Percentiles rank a stretch among this genome's conserved stretches.
Conservation (phyloP, 2,113 vertebrate genomes). For the Halichoerus grypus region DNA sequence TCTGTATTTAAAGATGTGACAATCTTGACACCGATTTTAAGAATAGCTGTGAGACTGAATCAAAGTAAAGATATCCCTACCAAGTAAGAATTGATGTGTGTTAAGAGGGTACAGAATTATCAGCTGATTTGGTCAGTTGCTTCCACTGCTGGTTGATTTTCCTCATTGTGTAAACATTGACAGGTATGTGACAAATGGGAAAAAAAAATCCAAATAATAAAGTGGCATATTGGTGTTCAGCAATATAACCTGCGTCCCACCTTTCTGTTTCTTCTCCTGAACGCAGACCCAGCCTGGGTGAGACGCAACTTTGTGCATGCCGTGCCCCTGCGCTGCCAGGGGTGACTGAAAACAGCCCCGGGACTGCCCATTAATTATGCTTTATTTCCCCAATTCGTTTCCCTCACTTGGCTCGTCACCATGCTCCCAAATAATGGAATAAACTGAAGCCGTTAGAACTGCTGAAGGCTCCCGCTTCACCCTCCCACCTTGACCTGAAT, state of each 20-base stretch:
- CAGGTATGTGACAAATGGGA: conserved; percentile 84
- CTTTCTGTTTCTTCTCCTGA: conserved; percentile 25
- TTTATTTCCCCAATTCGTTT: not conserved
- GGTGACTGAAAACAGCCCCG: too few species aligned
- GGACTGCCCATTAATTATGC: not conserved
- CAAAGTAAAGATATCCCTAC: conserved; percentile 77
- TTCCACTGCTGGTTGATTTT: conserved; percentile 85
- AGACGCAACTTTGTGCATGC: not conserved
- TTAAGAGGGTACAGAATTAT: conserved; percentile 84
- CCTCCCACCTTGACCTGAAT: rapidly evolving
- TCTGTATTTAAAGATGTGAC: conserved; percentile 91
- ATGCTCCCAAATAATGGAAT: not conserved
- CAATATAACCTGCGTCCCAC: conserved; percentile 55
- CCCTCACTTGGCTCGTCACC: not conserved
- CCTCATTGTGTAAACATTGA: conserved; percentile 86
- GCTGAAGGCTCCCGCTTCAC: rapidly evolving
- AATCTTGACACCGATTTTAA: conserved; percentile 88
- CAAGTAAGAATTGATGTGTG: conserved; percentile 67
- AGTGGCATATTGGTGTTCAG: conserved; percentile 86
- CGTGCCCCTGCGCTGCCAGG: not conserved
- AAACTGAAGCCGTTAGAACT: rapidly evolving
- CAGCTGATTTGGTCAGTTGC: conserved; percentile 81
- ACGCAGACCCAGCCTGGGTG: not conserved
- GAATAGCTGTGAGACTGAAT: conserved; percentile 81
- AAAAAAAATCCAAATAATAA: conserved; percentile 87